These are phyloP conservation scores for Schizaphis graminum DNA, from an alignment of 2,888 invertebrate genomes.

Conservation along the genomic window DNA sequence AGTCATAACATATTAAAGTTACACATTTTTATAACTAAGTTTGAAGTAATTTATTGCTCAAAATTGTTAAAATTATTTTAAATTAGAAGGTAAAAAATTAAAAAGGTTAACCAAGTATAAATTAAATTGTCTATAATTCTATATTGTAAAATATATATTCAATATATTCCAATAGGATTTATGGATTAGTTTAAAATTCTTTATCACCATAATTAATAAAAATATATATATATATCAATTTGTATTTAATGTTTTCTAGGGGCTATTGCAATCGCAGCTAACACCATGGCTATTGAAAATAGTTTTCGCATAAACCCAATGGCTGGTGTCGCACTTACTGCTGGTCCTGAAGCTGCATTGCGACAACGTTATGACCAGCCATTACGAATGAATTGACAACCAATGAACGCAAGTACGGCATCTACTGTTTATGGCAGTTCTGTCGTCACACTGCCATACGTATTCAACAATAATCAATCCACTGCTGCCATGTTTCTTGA, in stretches of 20 bases:
- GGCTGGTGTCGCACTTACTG: slow-evolving; percentile 55
- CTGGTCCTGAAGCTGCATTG: slow-evolving; percentile 62
- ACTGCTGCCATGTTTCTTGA: slow-evolving; percentile 64
- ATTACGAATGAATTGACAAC: slow-evolving; percentile 65
- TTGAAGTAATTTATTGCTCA: not conserved
- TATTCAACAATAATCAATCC: slow-evolving; percentile 63
- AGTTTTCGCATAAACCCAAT: slow-evolving; percentile 61
- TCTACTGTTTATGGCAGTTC: slow-evolving; percentile 64
- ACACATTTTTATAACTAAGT: not conserved
- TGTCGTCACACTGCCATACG: slow-evolving; percentile 63
- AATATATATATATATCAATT: not conserved
- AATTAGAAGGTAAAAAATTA: not conserved
- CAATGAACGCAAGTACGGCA: slow-evolving; percentile 64
- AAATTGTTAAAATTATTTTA: not conserved
- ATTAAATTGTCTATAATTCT: not conserved
- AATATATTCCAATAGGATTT: not conserved
- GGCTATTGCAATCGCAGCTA: slow-evolving; percentile 58
- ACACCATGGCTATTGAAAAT: slow-evolving; percentile 64
- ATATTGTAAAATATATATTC: not conserved
- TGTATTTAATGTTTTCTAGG: slow-evolving; percentile 50
- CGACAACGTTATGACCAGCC: slow-evolving; percentile 61
- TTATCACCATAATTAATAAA: not conserved
- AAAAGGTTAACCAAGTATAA: not conserved
- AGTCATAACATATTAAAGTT: not conserved
- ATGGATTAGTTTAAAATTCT: not conserved